Evolutionary conservation across 2,888 invertebrate genomes (phyloP), one percentile per base, ranked within the genome.

Genomic region (Panzeria rudis): DNA sequence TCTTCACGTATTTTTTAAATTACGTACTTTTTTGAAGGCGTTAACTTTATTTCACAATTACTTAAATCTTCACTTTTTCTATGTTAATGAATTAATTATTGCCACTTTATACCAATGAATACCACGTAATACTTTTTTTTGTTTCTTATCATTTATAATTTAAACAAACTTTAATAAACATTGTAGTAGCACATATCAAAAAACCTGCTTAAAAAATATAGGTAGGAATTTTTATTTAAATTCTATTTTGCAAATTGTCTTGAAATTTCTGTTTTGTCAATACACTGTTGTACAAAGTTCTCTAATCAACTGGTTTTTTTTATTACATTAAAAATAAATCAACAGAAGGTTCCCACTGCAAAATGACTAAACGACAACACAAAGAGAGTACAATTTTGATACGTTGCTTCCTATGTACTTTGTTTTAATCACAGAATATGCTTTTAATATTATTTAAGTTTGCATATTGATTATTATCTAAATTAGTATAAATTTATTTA

Each of bases 251-350:
- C 15, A 44, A 25, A 41, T 59, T 41, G 68, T 68, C 32, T 32
- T n/a, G n/a, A n/a, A n/a, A n/a, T 52, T 62, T 47, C 35, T 50
- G 66, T 52, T 54, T 64, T 56, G 8, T 17, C 23, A 23, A 64
- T 50, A 32, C 64, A 69, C 54, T 41, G n/a, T n/a, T n/a, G 64
- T 50, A 50, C 73, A 69, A 79, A 75, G 79, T 83, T 78, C 79
- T 83, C 69, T 50, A 79, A 71, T 76, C 71, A 84, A 84, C 80
- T 84, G 76, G 75, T n/a, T 80, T 84, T 84, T 50, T 72, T 76
- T 66, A 62, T 71, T 64, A 32, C 61, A 38, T 41, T 69, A 35
- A 32, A 38, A 77, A 78, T 25, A 9, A 2, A 73, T 25, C 25
- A 47, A 17, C 41, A n/a, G 23, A 62, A 62, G 32, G 50, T 35